A percentile compares a stretch with the other conserved stretches of the same genome.
Evolutionary conservation across 2,888 invertebrate genomes (phyloP).

Genomic region (Bombylius discolor): DNA sequence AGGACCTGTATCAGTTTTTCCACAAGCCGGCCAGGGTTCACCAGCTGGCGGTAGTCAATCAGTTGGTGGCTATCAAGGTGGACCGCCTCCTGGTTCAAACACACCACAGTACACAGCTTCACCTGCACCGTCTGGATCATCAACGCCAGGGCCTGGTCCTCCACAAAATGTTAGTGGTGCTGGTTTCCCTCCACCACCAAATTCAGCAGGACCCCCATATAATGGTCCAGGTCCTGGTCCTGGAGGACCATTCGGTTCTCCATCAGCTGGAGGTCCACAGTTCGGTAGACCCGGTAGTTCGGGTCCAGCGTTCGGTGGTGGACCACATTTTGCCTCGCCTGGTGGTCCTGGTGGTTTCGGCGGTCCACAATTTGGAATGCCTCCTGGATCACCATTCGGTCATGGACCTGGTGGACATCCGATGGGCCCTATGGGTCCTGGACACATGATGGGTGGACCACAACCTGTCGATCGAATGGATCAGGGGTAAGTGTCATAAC

Average conservation of each 20-base stretch:
- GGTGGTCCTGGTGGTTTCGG: constrained; percentile 47
- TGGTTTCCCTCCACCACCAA: constrained; percentile 42
- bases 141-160: constrained; percentile 65
- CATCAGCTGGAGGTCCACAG: constrained; percentile 49
- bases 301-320: constrained; percentile 52
- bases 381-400: constrained; percentile 56
- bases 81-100: constrained; percentile 59
- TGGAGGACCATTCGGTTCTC: constrained; percentile 48
- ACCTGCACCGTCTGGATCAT: constrained; percentile 69
- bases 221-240: constrained; percentile 49
- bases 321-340: constrained; percentile 37
- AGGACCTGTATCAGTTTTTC: constrained; percentile 45
- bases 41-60: constrained; percentile 56
- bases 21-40: constrained; percentile 60
- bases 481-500: constrained; percentile 48
- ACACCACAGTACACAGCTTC: constrained; percentile 77
- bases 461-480: constrained; percentile 73
- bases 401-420: constrained; percentile 53
- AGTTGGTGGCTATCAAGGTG: constrained; percentile 47
- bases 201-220: constrained; percentile 45
- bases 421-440: constrained; percentile 36
- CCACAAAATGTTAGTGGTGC: constrained; percentile 43
- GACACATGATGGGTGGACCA: constrained; percentile 45
- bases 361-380: constrained; percentile 54
- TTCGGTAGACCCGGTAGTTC: constrained; percentile 53